phyloP scores from a whole-genome alignment of 2,888 invertebrate genomes.

The Branchipolynoe longqiensis region DNA sequence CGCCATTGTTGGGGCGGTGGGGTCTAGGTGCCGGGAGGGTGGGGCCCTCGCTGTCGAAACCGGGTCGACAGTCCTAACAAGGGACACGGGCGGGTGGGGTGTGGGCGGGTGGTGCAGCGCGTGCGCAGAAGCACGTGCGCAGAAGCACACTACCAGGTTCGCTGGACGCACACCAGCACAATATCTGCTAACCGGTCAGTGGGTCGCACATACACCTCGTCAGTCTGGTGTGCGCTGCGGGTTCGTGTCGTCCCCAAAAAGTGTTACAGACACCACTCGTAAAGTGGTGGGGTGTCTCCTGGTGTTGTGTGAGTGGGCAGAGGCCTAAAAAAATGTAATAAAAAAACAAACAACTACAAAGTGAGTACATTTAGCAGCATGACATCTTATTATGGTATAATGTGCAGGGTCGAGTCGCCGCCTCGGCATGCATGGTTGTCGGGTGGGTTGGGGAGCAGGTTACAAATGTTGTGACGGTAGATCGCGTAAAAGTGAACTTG shows the following conservation, averaged over 20 bases:
- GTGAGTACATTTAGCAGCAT: conserved; percentile 27
- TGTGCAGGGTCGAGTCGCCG: not conserved
- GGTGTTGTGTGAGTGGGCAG: conserved; percentile 49
- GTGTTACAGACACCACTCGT: too few species aligned
- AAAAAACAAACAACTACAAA: too few species aligned
- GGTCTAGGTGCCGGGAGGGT: conserved; percentile 48
- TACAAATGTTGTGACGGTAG: conserved; percentile 34
- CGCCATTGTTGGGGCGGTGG: conserved; percentile 55
- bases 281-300: conserved; percentile 25
- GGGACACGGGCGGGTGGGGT: conserved; percentile 53
- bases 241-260: too few species aligned
- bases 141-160: too few species aligned
- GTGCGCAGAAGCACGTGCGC: too few species aligned
- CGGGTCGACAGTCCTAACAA: conserved; percentile 27
- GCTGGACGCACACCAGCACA: too few species aligned
- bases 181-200: too few species aligned
- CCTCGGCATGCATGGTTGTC: conserved; percentile 23
- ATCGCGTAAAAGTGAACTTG: conserved; percentile 47
- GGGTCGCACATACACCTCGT: not conserved
- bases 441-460: not conserved
- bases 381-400: conserved; percentile 30
- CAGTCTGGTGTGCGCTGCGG: not conserved
- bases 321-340: too few species aligned
- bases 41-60: conserved; percentile 46
- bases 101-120: conserved; percentile 50